phyloP scores from a whole-genome alignment of 1,140 invertebrate species.

The Himalopsyche phryganea region DNA sequence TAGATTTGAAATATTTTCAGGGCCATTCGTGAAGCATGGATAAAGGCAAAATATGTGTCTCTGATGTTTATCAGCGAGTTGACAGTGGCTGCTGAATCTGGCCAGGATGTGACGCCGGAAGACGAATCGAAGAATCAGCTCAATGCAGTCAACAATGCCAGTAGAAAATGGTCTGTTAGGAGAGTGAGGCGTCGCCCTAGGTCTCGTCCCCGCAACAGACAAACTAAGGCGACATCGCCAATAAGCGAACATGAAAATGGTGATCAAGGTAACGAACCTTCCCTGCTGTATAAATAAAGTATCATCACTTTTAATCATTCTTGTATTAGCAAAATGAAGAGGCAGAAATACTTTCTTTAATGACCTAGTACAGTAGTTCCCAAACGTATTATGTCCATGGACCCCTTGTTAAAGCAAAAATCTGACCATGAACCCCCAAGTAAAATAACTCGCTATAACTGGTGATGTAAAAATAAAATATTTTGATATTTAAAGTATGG shows the following conservation, averaged over 20 bases:
- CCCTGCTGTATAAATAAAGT: no score
- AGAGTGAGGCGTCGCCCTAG: constrained; percentile 37
- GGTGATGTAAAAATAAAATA: no score
- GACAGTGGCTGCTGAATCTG: constrained; percentile 1
- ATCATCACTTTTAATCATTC: no score
- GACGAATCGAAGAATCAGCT: background rate
- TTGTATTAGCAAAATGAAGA: no score
- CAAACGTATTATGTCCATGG: no score
- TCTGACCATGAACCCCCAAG: no score
- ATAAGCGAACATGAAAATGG: background rate
- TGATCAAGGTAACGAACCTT: background rate
- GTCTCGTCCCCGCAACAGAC: constrained; percentile 12
- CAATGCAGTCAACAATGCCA: constrained; percentile 3
- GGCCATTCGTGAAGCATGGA: constrained; percentile 69
- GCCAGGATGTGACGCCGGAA: background rate
- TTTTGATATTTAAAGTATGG: no score
- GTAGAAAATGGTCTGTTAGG: constrained; percentile 48
- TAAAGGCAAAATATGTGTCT: constrained; percentile 71
- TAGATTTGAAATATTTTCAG: no score
- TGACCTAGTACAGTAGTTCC: no score
- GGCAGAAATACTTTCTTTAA: no score
- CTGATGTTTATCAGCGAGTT: constrained; percentile 43
- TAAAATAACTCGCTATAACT: no score
- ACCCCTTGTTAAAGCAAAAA: no score
- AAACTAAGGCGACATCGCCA: background rate